Conservation (phyloP, 2,113 vertebrate genomes). For the Eulemur rufifrons region DNA sequence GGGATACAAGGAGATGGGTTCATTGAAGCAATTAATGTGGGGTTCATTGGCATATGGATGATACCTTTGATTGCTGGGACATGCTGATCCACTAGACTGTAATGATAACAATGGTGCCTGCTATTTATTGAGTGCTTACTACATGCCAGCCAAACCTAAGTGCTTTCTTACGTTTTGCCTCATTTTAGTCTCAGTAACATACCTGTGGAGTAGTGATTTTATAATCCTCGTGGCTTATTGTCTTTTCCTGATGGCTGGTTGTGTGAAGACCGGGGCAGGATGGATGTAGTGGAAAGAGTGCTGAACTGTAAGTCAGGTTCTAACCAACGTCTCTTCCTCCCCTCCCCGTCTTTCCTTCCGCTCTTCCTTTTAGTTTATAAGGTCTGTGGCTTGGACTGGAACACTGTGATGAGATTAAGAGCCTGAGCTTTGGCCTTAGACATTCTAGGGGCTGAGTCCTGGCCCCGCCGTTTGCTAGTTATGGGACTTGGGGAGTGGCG, state of each 20-base stretch:
- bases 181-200: not conserved
- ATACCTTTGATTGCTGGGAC: not conserved
- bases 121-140: not conserved
- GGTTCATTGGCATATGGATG: not conserved
- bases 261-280: not conserved
- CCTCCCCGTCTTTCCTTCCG: not conserved
- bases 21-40: not conserved
- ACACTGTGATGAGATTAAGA: not conserved
- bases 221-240: not conserved
- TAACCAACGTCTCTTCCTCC: not conserved
- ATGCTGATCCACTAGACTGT: not conserved
- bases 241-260: not conserved
- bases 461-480: not conserved
- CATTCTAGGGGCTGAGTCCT: not conserved
- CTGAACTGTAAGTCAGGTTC: not conserved
- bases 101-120: not conserved
- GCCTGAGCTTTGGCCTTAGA: not conserved
- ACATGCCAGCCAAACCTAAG: not conserved
- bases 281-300: not conserved
- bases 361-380: not conserved
- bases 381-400: not conserved
- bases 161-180: not conserved
- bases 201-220: not conserved
- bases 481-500: not conserved
- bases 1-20: not conserved